Percentiles rank a stretch among this genome's conserved stretches.
Evolutionary conservation across 2,888 invertebrate genomes (phyloP).

Genomic region (Monochamus alternatus): DNA sequence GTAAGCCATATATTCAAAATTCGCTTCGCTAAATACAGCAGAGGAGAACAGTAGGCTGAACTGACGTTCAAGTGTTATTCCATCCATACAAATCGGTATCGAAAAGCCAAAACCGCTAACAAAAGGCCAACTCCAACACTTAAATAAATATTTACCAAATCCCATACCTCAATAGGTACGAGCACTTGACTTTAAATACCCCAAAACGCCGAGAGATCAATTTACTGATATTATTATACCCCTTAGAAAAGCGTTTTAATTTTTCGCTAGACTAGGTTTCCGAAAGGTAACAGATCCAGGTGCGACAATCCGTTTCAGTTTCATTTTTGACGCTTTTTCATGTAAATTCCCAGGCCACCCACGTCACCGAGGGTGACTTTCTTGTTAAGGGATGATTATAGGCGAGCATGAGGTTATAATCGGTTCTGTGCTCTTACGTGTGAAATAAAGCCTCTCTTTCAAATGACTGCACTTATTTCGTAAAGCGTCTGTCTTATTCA

Average conservation of each 20-base stretch:
- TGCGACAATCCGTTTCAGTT: slow-evolving; percentile 44
- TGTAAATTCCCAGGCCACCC: slow-evolving; percentile 44
- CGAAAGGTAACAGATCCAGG: slow-evolving; percentile 43
- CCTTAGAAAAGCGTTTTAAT: slow-evolving; percentile 44
- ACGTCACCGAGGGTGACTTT: slow-evolving; percentile 33
- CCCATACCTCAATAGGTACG: slow-evolving; percentile 37
- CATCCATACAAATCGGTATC: slow-evolving; percentile 48
- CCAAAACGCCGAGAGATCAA: slow-evolving; percentile 38
- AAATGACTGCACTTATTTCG: slow-evolving; percentile 40
- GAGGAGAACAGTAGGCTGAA: slow-evolving; percentile 35
- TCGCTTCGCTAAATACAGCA: neutral
- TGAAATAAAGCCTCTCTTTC: slow-evolving; percentile 24
- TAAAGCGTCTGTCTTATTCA: slow-evolving; percentile 40
- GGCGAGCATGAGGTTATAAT: slow-evolving; percentile 23
- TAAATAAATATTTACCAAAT: slow-evolving; percentile 53
- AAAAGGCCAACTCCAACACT: slow-evolving; percentile 43
- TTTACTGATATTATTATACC: slow-evolving; percentile 42
- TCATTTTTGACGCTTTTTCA: slow-evolving; percentile 49
- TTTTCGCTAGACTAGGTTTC: slow-evolving; percentile 44
- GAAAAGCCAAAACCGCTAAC: slow-evolving; percentile 43
- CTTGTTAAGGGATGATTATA: slow-evolving; percentile 45
- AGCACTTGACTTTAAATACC: slow-evolving; percentile 52
- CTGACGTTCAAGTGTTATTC: slow-evolving; percentile 36
- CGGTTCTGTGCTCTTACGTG: slow-evolving; percentile 5
- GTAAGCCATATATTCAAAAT: neutral